Evolutionary conservation across 2,113 vertebrate genomes (phyloP), one percentile per base, ranked within the genome.

Genomic region (Anser cygnoides): DNA sequence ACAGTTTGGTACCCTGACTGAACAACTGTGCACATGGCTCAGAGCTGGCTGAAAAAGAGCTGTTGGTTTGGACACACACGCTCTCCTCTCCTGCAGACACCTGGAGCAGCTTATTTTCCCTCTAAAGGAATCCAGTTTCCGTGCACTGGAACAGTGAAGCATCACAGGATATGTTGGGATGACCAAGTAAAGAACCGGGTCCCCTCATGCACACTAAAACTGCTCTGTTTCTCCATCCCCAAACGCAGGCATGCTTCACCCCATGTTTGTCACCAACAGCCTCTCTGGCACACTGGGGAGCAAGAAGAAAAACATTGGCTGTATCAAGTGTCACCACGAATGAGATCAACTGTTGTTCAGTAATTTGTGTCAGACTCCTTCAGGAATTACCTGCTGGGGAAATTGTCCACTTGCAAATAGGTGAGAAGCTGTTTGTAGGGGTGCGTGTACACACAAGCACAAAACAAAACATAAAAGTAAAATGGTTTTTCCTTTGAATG

Each of bases 61-160:
- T n/a, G 4, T n/a, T 28, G 11, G 18, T 61, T 76, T 41, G 54
- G n/a, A 31, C 31, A 72, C 1, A 0, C 41, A 66, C 6, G 7
- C 33, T 28, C 20, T 58, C 3, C 31, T 77, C 28, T 89, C 59
- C n/a, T 59, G 22, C 39, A 35, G 37, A 44, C 8, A 18, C 19
- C 13, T 11, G 3, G 25, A 35, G 2, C 6, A 58, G 54, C 15
- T 80, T 23, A 33, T 44, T 54, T 70, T 57, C 20, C 17, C 26
- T 58, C 44, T 33, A 80, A 77, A 62, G 23, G 17, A 37, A 35
- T 23, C 33, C 14, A 23, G 22, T 31, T 77, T 20, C 55, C 29
- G 20, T 0, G 2, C 7, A 49, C 21, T 28, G 49, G 84, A 52
- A 41, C 8, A 23, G 33, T 31, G 22, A 65, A n/a, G 26, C 5